Base-by-base conservation (phyloP, 2,888 invertebrate genomes). In the Cybosia mesomella region DNA sequence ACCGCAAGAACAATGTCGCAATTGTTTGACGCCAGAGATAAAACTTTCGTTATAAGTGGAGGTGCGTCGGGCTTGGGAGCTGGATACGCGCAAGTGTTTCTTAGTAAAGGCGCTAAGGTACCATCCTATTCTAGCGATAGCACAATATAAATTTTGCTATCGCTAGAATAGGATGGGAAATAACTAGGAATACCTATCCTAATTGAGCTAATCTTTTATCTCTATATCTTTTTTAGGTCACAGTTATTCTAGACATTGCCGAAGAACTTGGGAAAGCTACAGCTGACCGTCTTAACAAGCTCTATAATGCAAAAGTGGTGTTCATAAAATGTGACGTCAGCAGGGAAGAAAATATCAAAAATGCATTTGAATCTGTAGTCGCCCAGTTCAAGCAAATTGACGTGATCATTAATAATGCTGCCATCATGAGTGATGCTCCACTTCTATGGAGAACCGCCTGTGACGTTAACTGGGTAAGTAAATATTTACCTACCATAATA, bases 381-480 rank as follows among this genome's bases (percentile, higher is more conserved):
- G 70, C 68, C 1, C 71, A 74, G 58, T 84, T 86, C 53, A 76
- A 83, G 54, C 83, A 76, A 34, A 70, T 90, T 24, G 89, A 90
- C 54, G 87, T 90, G 39, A 76, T 89, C 43, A 79, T 91, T 57
- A 90, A 90, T 72, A 89, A 90, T 70, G 89, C 90, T 34, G 90
- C 90, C 0, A 83, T 89, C 43, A 85, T 90, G 85, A 80, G 79
- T 58, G 89, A 90, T 68, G 62, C 83, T 0, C 83, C 85, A 0
- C 24, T 72, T 5, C 4, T 79, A 4, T 89, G 87, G 87, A 85
- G 87, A 61, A 86, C 78, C 15, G 81, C 89, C 3, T 80, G 83
- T 59, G 82, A 84, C 55, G 83, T 89, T n/a, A 91, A 91, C 70
- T 87, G 81, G 82, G 90, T 90, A 82, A 34, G 69, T 55, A 43